Evolutionary conservation across 2,888 invertebrate genomes (phyloP).

Genomic region (Lordiphosa andalusiaca): DNA sequence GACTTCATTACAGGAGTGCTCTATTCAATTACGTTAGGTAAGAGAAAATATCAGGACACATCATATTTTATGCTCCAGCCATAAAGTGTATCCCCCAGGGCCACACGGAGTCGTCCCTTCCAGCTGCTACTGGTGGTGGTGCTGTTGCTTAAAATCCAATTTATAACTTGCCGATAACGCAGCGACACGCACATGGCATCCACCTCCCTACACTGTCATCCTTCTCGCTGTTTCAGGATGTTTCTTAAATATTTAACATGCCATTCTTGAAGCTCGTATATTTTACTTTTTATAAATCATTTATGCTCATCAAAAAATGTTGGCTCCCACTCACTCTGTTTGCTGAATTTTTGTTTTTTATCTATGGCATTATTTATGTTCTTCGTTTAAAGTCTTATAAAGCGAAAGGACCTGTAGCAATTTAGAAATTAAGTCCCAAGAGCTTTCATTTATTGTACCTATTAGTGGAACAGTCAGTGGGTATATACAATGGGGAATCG

Average conservation of each 20-base stretch:
- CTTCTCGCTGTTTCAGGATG: conserved; percentile 5
- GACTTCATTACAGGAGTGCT: conserved; percentile 61
- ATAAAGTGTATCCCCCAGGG: conserved; percentile 7
- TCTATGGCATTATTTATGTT: conserved; percentile 58
- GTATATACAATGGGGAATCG: conserved; percentile 2
- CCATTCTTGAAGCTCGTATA: conserved; percentile 45
- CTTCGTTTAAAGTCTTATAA: conserved; percentile 18
- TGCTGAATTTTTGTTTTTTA: conserved; percentile 17
- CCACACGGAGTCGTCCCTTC: conserved; percentile 1
- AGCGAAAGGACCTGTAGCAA: conserved; percentile 39
- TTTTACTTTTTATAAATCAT: conserved; percentile 51
- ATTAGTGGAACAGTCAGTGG: not conserved
- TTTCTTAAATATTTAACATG: conserved; percentile 66
- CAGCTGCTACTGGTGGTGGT: conserved; percentile 3
- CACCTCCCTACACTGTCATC: conserved; percentile 1
- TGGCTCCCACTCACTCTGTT: conserved; percentile 11
- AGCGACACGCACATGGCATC: conserved; percentile 30
- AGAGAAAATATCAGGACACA: conserved; percentile 17
- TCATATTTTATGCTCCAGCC: conserved; percentile 5
- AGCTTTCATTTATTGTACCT: conserved; percentile 16
- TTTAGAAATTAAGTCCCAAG: conserved; percentile 52
- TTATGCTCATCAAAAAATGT: conserved; percentile 48
- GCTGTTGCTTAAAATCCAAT: conserved; percentile 36
- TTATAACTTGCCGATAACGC: conserved; percentile 51
- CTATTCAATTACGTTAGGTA: conserved; percentile 51